Conservation (phyloP, 1,140 invertebrate species). For the Brachionus angularis region DNA sequence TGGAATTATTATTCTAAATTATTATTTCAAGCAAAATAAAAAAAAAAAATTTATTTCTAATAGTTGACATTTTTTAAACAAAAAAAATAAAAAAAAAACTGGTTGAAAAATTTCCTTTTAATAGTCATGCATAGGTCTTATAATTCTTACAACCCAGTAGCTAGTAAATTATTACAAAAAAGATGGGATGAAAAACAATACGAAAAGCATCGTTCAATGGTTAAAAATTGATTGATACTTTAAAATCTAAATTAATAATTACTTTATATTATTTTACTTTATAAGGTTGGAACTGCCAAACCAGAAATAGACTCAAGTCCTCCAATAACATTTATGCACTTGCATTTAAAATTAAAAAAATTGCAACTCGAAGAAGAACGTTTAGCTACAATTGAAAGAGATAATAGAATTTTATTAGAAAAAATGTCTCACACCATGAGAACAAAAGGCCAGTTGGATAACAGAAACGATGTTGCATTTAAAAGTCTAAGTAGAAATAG, state of each 20-base stretch:
- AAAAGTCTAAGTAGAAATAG: slow-evolving; percentile 57
- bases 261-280: too few species aligned
- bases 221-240: not conserved
- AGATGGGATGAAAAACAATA: slow-evolving; percentile 55
- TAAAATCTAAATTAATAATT: not conserved
- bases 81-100: not conserved
- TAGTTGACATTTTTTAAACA: not conserved
- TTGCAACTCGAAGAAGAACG: slow-evolving; percentile 57
- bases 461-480: slow-evolving; percentile 54
- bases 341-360: slow-evolving; percentile 58
- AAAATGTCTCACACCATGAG: slow-evolving; percentile 58
- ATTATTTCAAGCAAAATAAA: slow-evolving; percentile 25
- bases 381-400: slow-evolving; percentile 55
- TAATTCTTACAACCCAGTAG: slow-evolving; percentile 51
- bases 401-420: slow-evolving; percentile 55
- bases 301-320: slow-evolving; percentile 56
- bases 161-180: slow-evolving; percentile 54
- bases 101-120: slow-evolving; percentile 2
- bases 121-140: slow-evolving; percentile 54
- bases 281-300: slow-evolving; percentile 46
- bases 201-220: slow-evolving; percentile 50
- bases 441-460: slow-evolving; percentile 53
- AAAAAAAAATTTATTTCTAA: not conserved
- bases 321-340: slow-evolving; percentile 58
- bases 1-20: slow-evolving; percentile 37